A percentile compares a stretch with the other conserved stretches of the same genome.
These are phyloP conservation scores for Rotaria macrura DNA, from an alignment of 2,888 invertebrate species.

Conservation along the genomic window DNA sequence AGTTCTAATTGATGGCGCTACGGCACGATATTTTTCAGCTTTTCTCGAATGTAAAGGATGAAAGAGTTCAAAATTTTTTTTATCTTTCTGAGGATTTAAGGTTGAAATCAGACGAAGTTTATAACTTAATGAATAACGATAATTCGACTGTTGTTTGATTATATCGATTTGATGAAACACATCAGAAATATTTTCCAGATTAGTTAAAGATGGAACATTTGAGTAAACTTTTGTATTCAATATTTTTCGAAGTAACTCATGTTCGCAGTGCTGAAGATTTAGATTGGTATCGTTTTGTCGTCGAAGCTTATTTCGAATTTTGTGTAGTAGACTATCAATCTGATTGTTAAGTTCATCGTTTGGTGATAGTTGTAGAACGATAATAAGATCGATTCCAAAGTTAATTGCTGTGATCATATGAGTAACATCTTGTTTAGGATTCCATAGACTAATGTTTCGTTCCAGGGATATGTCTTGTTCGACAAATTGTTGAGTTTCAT, in stretches of 20 bases:
- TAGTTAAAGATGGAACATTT: neutral
- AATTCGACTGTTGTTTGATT: neutral
- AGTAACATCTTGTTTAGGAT: neutral
- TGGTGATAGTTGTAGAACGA: neutral
- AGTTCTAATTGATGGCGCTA: too few relatives aligned
- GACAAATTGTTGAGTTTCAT: too few relatives aligned
- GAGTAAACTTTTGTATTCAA: neutral
- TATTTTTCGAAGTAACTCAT: neutral
- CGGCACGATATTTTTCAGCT: too few relatives aligned
- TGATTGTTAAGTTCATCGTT: accelerated
- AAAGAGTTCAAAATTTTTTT: too few relatives aligned
- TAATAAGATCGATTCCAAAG: neutral
- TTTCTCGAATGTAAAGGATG: too few relatives aligned
- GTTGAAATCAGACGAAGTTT: too few relatives aligned
- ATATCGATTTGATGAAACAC: neutral
- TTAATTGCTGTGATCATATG: neutral
- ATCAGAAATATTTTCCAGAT: neutral
- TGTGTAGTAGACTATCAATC: neutral
- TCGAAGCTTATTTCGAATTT: neutral
- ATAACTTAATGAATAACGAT: neutral
- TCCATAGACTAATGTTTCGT: too few relatives aligned
- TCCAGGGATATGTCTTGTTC: too few relatives aligned
- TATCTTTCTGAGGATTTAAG: too few relatives aligned
- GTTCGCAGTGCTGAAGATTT: accelerated
- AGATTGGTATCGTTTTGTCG: accelerated